Base-by-base conservation (phyloP, 2,888 invertebrate genomes). In the Leptinotarsa rubiginosa region DNA sequence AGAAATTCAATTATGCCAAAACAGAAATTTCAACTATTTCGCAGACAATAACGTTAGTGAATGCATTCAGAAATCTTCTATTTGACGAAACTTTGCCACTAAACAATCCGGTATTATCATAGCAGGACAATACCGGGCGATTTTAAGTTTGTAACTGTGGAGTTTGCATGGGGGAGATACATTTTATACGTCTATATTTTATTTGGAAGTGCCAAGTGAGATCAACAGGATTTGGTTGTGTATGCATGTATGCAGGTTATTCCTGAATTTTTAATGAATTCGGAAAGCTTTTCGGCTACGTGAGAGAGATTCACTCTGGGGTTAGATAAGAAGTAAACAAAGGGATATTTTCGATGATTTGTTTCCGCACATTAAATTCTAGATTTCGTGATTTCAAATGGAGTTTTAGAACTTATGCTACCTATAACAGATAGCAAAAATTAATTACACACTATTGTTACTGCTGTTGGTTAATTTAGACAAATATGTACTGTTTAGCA, bases 81-180 rank as follows among this genome's bases (percentile, higher is more conserved):
- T 65, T 25, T 18, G 64, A 18, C 52, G n/a, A 49, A 70, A 70
- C 65, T 64, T 65, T 47, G 31, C 64, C 65, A 50, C 41, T 70
- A 65, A 70, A 70, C 70, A 70, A 49, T 52, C n/a, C 65, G 5
- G 65, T 62, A 70, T 70, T 70, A 65, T 70, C 70, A 70, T 70
- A 52, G 15, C 70, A 52, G 65, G 20, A 49, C 47, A 20, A 50
- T 64, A 65, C 52, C n/a, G 65, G 54, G 22, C 47, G 49, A 50
- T 70, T 70, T 56, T 31, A 13, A 56, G 68, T 54, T 56, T 16
- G 56, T 20, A 41, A 69, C 54, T 69, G 13, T 56, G 68, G 20
- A 20, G 20, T 69, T 69, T 18, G 54, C 41, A 69, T 41, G 68
- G 2, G 12, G 25, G 4, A 31, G 31, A n/a, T 16, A 31, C 25